Conservation (phyloP, 2,797 vertebrate genomes). For the Sebastiscus albofasciatus region DNA sequence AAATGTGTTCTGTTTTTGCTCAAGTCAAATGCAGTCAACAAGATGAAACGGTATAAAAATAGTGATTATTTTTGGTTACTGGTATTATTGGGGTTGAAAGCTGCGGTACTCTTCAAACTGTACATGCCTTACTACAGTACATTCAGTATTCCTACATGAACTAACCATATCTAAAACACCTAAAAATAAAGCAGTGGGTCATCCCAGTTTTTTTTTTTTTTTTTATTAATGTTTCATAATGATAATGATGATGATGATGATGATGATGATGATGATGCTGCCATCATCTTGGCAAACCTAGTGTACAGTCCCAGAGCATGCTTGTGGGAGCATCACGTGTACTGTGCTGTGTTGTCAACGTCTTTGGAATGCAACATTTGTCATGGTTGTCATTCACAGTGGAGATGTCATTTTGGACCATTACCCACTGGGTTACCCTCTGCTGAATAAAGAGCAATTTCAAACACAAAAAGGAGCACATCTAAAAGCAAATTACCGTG, state of each 20-base stretch:
- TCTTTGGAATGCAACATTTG: conserved; percentile 83
- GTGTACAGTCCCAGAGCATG: conserved; percentile 83
- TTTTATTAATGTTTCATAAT: conserved; percentile 56
- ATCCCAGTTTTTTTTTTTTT: conserved; percentile 35
- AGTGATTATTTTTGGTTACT: conserved; percentile 65
- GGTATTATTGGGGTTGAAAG: conserved; percentile 54
- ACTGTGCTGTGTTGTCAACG: conserved; percentile 82
- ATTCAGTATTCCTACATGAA: conserved; percentile 60
- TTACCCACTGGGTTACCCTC: conserved; percentile 52
- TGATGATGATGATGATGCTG: conserved; percentile 28
- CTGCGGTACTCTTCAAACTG: conserved; percentile 70
- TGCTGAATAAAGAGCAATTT: conserved; percentile 49
- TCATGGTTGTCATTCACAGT: conserved; percentile 76
- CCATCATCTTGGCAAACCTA: conserved; percentile 67
- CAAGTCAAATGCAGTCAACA: conserved; percentile 51
- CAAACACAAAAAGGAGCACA: conserved; percentile 36
- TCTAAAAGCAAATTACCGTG: conserved; percentile 18
- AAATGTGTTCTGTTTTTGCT: conserved; percentile 43
- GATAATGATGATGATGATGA: conserved; percentile 15
- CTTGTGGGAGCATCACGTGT: conserved; percentile 81
- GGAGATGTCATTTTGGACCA: conserved; percentile 64
- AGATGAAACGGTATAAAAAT: conserved; percentile 40
- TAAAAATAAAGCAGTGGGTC: conserved; percentile 53
- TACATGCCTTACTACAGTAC: conserved; percentile 75
- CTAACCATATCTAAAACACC: conserved; percentile 43